Evolutionary conservation across 2,797 vertebrate genomes (phyloP), one percentile per base, ranked within the genome.

Genomic region (Petrocephalus sullivani): DNA sequence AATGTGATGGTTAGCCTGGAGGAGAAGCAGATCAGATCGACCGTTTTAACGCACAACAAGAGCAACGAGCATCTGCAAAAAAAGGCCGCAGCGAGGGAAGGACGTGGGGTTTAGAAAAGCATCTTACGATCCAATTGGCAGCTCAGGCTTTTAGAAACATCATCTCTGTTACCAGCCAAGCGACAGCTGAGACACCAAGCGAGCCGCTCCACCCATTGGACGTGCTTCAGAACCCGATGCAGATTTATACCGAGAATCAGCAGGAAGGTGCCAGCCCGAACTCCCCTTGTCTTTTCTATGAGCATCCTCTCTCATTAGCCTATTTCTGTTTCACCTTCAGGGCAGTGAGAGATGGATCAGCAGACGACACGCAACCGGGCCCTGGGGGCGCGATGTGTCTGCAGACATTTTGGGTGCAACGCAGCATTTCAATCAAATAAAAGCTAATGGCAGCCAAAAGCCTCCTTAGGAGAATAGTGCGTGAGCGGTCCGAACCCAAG

Each of bases 1-100:
- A 99, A 99, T 12, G 98, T 96, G 90, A 99, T 95, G 14, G 98
- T 99, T 94, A 99, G 96, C 96, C 98, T 99, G 95, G 87, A 94
- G 19, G 4, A 64, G 37, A 60, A 86, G 53, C 46, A 75, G 41
- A 7, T 28, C 61, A 4, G 56, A 28, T 33, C 12, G 14, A 58
- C 21, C 56, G 19, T 46, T 41, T n/a, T 37, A 78, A 78, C 16
- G 33, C 14, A 46, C 33, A 57, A 9, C 56, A 41, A 75, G 28
- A 19, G 12, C 16, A 16, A 78, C 33, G 2, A 41, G 71, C 33
- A 78, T 7, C 67, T 75, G 67, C 67, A 75, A 41, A 9, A 41
- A 37, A 46, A 78, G 61, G 41, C 16, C 16, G 71, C 10, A 67
- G 10, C 23, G 23, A 41, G 37, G 37, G 67, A 33, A 75, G 0